phyloP scores from a whole-genome alignment of 2,888 invertebrate genomes.

The Polydrusus cervinus region DNA sequence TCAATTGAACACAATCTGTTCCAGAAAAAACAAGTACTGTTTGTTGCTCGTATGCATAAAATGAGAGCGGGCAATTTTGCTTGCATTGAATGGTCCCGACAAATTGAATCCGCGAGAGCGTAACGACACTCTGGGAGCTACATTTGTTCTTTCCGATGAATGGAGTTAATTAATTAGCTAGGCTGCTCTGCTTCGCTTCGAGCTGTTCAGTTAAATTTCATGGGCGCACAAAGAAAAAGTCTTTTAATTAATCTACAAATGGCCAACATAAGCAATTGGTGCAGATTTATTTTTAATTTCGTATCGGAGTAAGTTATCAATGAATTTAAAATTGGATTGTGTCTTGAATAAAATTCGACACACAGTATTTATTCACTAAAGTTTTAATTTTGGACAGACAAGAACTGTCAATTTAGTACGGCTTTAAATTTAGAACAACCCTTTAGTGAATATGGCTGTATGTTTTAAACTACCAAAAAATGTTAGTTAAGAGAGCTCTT shows the following conservation, averaged over 20 bases:
- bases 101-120: slow-evolving; percentile 58
- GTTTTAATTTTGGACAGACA: too few relatives aligned
- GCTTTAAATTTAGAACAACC: too few relatives aligned
- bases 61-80: slow-evolving; percentile 49
- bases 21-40: slow-evolving; percentile 35
- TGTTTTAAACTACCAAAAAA: too few relatives aligned
- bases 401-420: too few relatives aligned
- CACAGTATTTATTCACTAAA: too few relatives aligned
- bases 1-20: slow-evolving; percentile 37
- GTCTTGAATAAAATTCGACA: too few relatives aligned
- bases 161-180: slow-evolving; percentile 59
- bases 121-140: slow-evolving; percentile 57
- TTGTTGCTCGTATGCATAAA: slow-evolving; percentile 53
- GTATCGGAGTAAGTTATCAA: too few relatives aligned
- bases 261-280: too few relatives aligned
- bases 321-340: too few relatives aligned
- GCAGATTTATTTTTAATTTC: too few relatives aligned
- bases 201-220: slow-evolving; percentile 6
- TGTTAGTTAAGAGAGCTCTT: too few relatives aligned
- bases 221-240: not conserved
- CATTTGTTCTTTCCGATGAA: slow-evolving; percentile 60
- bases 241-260: not conserved
- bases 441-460: too few relatives aligned
- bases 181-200: slow-evolving; percentile 39
- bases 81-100: slow-evolving; percentile 52